Conservation (phyloP, 2,797 vertebrate genomes). For the Dendrocincla fuliginosa region DNA sequence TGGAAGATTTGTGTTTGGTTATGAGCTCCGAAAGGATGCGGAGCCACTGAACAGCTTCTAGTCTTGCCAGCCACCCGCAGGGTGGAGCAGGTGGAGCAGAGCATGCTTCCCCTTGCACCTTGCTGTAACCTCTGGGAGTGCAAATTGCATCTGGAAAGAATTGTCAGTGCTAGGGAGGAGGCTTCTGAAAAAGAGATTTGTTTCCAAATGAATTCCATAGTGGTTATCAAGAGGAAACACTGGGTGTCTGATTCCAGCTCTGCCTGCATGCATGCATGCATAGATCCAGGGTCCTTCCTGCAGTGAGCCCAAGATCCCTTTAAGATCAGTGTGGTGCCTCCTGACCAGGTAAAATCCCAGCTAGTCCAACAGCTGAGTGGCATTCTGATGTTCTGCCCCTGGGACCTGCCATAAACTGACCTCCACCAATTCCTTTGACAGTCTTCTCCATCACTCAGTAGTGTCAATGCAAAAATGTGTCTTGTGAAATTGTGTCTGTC, state of each 20-base stretch:
- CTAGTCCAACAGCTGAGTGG: not conserved
- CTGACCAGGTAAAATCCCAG: not conserved
- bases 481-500: not conserved
- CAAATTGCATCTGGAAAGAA: not conserved
- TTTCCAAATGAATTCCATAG: not conserved
- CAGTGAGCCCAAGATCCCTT: not conserved
- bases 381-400: not conserved
- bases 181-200: not conserved
- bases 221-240: rapidly evolving
- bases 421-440: not conserved
- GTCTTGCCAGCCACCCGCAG: not conserved
- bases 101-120: not conserved
- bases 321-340: not conserved
- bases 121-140: not conserved
- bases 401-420: rapidly evolving
- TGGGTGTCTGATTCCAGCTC: not conserved
- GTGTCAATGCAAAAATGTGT: not conserved
- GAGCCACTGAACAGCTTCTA: not conserved
- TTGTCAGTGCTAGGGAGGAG: not conserved
- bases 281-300: not conserved
- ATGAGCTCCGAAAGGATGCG: not conserved
- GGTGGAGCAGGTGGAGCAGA: not conserved
- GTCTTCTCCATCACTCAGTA: not conserved
- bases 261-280: rapidly evolving
- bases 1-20: not conserved